phyloP scores from a whole-genome alignment of 2,113 vertebrate species.

The Prinia subflava region DNA sequence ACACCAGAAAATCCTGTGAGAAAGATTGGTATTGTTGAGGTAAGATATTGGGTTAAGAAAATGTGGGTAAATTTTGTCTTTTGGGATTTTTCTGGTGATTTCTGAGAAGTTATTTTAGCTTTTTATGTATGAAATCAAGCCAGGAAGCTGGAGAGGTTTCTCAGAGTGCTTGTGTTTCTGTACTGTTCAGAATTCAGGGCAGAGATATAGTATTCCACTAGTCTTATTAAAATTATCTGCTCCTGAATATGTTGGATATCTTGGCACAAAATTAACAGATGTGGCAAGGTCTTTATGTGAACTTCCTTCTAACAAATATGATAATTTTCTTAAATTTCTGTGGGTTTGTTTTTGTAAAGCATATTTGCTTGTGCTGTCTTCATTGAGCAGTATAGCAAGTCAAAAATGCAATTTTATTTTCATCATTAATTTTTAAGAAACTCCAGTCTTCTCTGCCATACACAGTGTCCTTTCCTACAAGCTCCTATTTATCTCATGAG shows the following conservation, averaged over 20 bases:
- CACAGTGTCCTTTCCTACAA: neutral
- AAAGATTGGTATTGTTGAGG: neutral
- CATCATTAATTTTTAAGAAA: neutral
- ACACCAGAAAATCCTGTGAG: neutral
- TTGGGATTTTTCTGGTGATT: neutral
- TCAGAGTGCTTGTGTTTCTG: neutral
- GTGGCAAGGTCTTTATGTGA: neutral
- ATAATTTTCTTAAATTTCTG: neutral
- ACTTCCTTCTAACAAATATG: neutral
- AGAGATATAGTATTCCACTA: neutral
- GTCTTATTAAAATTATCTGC: neutral
- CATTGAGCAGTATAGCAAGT: neutral
- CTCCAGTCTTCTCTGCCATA: neutral
- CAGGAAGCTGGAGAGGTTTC: neutral
- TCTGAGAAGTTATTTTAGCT: neutral
- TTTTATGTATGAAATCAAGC: neutral
- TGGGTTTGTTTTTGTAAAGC: neutral
- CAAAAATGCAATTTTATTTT: neutral
- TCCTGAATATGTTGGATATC: neutral
- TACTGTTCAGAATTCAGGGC: neutral
- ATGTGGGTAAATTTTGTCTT: neutral
- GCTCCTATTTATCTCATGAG: neutral
- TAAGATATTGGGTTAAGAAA: neutral
- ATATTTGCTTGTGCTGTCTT: neutral
- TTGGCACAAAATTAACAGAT: neutral